Base-by-base conservation (phyloP, 2,888 invertebrate genomes). In the Drosophila barbarae region DNA sequence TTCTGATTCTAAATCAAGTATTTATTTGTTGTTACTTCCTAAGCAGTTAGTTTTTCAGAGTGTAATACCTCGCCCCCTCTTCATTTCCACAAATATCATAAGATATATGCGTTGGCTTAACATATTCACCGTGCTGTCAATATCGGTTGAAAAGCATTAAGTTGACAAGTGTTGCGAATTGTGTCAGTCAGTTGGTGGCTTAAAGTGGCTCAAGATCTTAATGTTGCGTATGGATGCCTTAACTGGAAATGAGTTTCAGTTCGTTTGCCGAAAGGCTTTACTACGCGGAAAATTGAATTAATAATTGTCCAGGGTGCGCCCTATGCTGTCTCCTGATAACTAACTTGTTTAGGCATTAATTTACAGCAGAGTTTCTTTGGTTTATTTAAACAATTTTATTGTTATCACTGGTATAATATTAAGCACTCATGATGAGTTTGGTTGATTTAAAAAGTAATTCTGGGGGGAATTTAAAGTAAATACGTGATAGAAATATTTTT, bases 91-190 rank as follows among this genome's bases (percentile, higher is more conserved):
- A 51, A 35, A 55, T 55, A 56, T 18, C 35, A 55, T 18, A 34
- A 57, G 47, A 65, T 56, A 65, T 50, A 50, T 23, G 56, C 51
- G 53, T 32, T 55, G 69, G 77, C 74, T 80, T 77, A 79, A 68
- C 61, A 58, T 67, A 76, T 69, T 76, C 56, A 74, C 56, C 63
- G 68, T 65, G 69, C 80, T 75, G 80, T 79, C 77, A 77, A 79
- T 79, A 72, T 72, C 49, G 64, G 42, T 61, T 61, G 64, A 66
- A 82, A 76, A 76, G 74, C 75, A 71, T 78, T 72, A 81, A 78
- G 77, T 76, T 85, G 87, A 85, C 86, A 86, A 86, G 81, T 86
- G 86, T 76, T 70, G 71, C 75, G 76, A 84, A 84, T 68, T 72
- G 61, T 65, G 63, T 71, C 42, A 65, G 42, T 61, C 56, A 67